Percentiles rank a stretch among this genome's conserved stretches.
These are phyloP conservation scores for Dendroctonus valens DNA, from an alignment of 1,140 invertebrate genomes.

Conservation along the genomic window DNA sequence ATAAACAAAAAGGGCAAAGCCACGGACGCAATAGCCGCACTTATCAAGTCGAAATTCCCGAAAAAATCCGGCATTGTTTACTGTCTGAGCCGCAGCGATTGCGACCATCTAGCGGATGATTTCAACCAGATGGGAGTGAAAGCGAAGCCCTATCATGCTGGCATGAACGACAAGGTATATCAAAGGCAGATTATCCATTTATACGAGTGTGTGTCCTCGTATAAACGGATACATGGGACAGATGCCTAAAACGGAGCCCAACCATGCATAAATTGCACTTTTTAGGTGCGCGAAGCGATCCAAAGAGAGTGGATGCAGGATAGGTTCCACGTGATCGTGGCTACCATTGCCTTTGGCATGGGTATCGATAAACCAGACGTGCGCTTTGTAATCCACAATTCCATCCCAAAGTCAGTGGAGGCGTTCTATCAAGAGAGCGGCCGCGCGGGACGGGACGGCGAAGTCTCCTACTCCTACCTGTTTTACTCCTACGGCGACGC, in stretches of 20 bases:
- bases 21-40: conserved; percentile 58
- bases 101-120: conserved; percentile 71
- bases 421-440: conserved; percentile 99
- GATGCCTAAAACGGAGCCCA: no score
- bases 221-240: no score
- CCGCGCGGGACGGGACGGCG: conserved; percentile 88
- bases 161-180: conserved; percentile 64
- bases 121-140: conserved; percentile 59
- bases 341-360: conserved; percentile 98
- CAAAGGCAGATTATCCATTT: background rate
- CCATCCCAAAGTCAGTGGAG: conserved; percentile 93
- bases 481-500: conserved; percentile 87
- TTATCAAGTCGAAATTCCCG: conserved; percentile 64
- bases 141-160: conserved; percentile 89
- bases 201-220: no score
- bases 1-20: conserved; percentile 47
- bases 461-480: conserved; percentile 77
- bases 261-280: no score
- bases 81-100: conserved; percentile 85
- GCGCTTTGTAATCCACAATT: conserved; percentile 88
- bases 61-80: conserved; percentile 85
- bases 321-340: conserved; percentile 63
- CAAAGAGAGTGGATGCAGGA: conserved; percentile 86
- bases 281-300: conserved; percentile 59
- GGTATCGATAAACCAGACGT: conserved; percentile 97